These are phyloP conservation scores for Nothura maculosa DNA, from an alignment of 2,797 vertebrate genomes.

Conservation along the genomic window DNA sequence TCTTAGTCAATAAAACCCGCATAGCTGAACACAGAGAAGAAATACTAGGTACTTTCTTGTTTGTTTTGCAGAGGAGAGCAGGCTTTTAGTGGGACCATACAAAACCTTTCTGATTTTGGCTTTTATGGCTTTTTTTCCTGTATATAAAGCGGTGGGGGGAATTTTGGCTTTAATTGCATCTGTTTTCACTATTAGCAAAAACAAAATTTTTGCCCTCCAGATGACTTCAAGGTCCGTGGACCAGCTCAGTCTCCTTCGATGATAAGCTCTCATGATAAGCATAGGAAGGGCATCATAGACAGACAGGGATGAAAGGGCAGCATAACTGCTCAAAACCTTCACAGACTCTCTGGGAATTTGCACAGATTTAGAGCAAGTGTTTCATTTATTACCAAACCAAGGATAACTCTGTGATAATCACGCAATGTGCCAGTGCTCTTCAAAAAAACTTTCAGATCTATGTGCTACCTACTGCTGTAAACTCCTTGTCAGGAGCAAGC, in stretches of 20 bases:
- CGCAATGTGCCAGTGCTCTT: neutral
- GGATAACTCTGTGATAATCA: neutral
- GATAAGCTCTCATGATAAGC: neutral
- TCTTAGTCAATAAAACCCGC: neutral
- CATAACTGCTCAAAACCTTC: neutral
- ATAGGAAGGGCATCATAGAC: neutral
- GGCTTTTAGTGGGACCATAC: neutral
- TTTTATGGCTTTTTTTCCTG: constrained; percentile 1
- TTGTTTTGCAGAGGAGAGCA: neutral
- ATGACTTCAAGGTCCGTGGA: neutral
- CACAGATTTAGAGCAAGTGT: neutral
- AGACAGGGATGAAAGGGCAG: neutral
- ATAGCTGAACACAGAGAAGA: neutral
- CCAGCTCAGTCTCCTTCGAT: neutral
- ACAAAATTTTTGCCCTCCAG: neutral
- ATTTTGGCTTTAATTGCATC: neutral
- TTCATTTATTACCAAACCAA: neutral
- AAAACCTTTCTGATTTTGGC: neutral
- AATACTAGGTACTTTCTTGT: neutral
- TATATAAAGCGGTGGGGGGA: neutral
- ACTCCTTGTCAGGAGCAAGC: neutral
- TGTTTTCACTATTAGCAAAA: constrained; percentile 26
- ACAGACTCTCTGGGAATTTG: neutral
- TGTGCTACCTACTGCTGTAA: neutral
- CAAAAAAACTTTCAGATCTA: neutral